Conservation (phyloP, 2,797 vertebrate genomes). For the Bovichtus diacanthus region DNA sequence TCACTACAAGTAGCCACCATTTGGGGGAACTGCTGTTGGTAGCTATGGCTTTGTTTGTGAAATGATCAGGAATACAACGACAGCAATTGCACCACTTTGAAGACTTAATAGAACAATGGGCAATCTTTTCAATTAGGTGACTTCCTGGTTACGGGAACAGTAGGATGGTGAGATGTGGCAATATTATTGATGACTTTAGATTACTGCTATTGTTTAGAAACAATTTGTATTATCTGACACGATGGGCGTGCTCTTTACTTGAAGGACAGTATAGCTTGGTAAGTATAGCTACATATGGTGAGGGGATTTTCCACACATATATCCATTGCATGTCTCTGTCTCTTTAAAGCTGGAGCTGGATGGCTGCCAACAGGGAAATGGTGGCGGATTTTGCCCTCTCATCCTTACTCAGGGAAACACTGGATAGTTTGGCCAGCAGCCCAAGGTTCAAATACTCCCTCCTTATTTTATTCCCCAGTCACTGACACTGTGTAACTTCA, state of each 20-base stretch:
- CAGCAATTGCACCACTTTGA: background rate
- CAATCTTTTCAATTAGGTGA: background rate
- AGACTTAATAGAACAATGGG: background rate
- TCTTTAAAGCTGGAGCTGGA: conserved; percentile 72
- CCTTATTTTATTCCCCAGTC: background rate
- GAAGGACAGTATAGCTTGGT: background rate
- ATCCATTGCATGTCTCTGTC: conserved; percentile 24
- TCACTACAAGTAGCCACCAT: too few species aligned
- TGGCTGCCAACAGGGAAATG: conserved; percentile 72
- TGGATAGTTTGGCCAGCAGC: background rate
- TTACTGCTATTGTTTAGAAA: background rate
- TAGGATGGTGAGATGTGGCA: background rate
- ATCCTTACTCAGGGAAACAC: conserved; percentile 77
- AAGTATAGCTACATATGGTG: background rate
- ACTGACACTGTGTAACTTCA: background rate
- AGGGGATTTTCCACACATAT: background rate
- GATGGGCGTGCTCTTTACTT: background rate
- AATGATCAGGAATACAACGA: background rate
- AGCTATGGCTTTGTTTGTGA: background rate
- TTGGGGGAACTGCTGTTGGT: background rate
- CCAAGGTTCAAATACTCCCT: background rate
- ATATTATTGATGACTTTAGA: background rate
- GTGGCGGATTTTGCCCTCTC: conserved; percentile 72
- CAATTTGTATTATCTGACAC: background rate
- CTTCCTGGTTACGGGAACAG: conserved; percentile 8